These are phyloP conservation scores for Smutsia gigantea DNA, from an alignment of 2,797 vertebrate genomes.

Conservation along the genomic window DNA sequence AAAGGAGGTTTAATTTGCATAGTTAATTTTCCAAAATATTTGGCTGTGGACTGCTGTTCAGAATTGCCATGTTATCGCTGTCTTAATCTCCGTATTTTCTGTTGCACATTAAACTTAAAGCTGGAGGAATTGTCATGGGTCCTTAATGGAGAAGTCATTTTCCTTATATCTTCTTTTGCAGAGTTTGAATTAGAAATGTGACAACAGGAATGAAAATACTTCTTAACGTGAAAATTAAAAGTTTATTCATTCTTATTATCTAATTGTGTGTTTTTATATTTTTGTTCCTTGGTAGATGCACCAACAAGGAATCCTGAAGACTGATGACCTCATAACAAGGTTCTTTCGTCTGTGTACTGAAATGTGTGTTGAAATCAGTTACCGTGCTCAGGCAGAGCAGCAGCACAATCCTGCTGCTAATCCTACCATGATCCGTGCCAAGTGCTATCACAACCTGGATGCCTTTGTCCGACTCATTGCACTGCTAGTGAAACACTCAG, in stretches of 20 bases:
- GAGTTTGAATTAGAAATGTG: slow-evolving; percentile 53
- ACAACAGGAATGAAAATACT: not conserved
- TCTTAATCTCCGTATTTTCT: not conserved
- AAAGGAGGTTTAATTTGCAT: slow-evolving; percentile 42
- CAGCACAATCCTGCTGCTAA: slow-evolving; percentile 99
- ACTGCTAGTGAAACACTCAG: slow-evolving; percentile 98
- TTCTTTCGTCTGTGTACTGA: slow-evolving; percentile 99
- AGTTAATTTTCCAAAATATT: slow-evolving; percentile 33
- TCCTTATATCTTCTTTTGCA: not conserved
- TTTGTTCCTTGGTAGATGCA: slow-evolving; percentile 92
- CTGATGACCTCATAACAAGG: slow-evolving; percentile 99
- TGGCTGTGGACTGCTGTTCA: not conserved
- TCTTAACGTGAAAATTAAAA: slow-evolving; percentile 7
- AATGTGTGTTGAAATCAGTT: slow-evolving; percentile 99
- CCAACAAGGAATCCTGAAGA: slow-evolving; percentile 99
- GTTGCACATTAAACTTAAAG: slow-evolving; percentile 7
- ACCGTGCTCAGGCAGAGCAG: slow-evolving; percentile 97
- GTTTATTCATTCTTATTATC: slow-evolving; percentile 25
- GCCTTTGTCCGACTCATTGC: slow-evolving; percentile 98
- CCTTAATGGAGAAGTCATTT: slow-evolving; percentile 24
- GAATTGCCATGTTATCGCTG: not conserved
- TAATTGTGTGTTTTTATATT: not conserved
- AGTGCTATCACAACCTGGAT: slow-evolving; percentile 99
- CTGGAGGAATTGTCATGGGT: slow-evolving; percentile 9
- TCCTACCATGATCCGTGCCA: slow-evolving; percentile 98